phyloP scores from a whole-genome alignment of 1,140 invertebrate genomes.

The Ceratitis capitata region DNA sequence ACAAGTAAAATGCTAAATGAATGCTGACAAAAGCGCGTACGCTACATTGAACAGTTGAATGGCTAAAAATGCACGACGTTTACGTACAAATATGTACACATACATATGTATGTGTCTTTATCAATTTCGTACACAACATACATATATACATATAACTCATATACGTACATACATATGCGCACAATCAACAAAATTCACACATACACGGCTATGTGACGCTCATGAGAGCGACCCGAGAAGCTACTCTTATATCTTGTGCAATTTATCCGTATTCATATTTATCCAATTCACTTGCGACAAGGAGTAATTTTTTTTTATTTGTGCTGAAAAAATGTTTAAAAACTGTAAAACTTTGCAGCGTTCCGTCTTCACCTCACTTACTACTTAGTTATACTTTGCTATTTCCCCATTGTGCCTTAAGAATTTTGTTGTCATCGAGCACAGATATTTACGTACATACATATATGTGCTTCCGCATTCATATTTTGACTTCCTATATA shows the following conservation, averaged over 20 bases:
- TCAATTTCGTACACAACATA: not conserved
- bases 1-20: not conserved
- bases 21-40: slow-evolving; percentile 7
- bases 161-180: not conserved
- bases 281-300: slow-evolving; percentile 1
- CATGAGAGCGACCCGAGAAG: not conserved
- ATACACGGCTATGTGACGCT: not conserved
- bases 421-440: not conserved
- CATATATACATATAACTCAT: not conserved
- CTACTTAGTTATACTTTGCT: not conserved
- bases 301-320: not conserved
- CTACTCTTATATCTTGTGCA: not conserved
- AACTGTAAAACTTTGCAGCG: not conserved
- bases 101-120: not conserved
- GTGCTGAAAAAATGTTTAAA: not conserved
- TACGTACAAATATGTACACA: not conserved
- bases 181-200: not conserved
- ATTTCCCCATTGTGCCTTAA: too few relatives aligned
- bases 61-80: not conserved
- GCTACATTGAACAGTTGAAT: not conserved
- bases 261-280: slow-evolving; percentile 11
- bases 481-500: not conserved
- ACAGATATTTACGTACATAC: not conserved
- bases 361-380: not conserved
- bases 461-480: not conserved